Evolutionary conservation across 2,888 invertebrate species (phyloP).

Genomic region (Lycia hirtaria): DNA sequence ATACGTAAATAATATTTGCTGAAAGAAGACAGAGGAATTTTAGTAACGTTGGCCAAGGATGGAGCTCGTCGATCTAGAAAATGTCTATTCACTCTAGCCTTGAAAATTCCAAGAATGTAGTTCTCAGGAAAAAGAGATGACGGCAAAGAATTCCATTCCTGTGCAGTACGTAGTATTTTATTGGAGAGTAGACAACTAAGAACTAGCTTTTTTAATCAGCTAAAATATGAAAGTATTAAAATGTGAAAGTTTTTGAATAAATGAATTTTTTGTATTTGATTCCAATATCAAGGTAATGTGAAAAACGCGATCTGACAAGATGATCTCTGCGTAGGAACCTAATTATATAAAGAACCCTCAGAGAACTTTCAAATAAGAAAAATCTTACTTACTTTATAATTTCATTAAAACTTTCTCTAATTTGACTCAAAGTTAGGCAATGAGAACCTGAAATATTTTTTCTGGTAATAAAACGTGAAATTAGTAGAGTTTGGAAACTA

Average conservation of each 20-base stretch:
- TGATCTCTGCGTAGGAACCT: not conserved
- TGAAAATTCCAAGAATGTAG: no score
- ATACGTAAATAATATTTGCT: no score
- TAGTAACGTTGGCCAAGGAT: no score
- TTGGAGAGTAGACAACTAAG: no score
- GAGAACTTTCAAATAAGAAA: slow-evolving; percentile 2
- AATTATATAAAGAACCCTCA: slow-evolving; percentile 8
- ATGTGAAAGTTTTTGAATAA: not conserved
- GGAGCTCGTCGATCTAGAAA: no score
- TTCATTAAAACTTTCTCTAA: slow-evolving; percentile 19
- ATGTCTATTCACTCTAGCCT: no score
- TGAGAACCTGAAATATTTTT: slow-evolving; percentile 2
- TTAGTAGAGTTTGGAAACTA: not conserved
- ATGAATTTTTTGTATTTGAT: not conserved
- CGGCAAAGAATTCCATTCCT: no score
- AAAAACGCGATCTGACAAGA: not conserved
- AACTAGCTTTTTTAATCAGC: no score
- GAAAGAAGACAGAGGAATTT: no score
- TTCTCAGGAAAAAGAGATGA: no score
- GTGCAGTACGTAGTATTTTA: no score
- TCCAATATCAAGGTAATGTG: not conserved
- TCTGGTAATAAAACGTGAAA: not conserved
- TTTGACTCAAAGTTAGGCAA: slow-evolving; percentile 5
- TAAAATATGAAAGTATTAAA: no score
- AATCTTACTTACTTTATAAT: slow-evolving; percentile 8